phyloP scores from a whole-genome alignment of 2,797 vertebrate species.

The Luscinia luscinia region DNA sequence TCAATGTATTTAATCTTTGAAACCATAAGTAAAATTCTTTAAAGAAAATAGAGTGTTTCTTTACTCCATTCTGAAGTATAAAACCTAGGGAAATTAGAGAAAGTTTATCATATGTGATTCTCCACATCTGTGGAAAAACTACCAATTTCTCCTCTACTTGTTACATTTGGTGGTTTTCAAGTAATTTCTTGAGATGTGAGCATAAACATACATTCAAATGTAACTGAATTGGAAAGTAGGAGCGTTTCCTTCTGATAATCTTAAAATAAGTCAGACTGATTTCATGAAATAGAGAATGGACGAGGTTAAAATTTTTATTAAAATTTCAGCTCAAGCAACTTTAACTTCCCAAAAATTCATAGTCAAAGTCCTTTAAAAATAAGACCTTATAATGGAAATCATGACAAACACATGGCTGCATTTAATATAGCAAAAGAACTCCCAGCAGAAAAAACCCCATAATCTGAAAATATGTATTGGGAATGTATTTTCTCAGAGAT shows the following conservation, averaged over 20 bases:
- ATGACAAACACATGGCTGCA: not conserved
- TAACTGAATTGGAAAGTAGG: not conserved
- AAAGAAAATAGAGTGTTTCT: not conserved
- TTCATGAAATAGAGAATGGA: not conserved
- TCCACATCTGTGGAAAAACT: not conserved
- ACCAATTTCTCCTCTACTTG: not conserved
- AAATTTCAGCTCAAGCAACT: conserved; percentile 3
- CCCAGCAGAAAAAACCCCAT: not conserved
- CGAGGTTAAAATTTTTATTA: not conserved
- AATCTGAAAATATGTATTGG: not conserved
- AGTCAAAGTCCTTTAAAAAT: conserved; percentile 33
- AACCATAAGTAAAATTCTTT: not conserved
- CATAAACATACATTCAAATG: not conserved
- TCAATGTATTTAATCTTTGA: not conserved
- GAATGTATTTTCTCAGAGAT: not conserved
- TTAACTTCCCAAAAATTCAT: conserved; percentile 23
- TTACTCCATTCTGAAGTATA: not conserved
- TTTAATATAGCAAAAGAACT: not conserved
- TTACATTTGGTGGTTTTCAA: not conserved
- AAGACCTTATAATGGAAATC: not conserved
- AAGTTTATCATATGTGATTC: not conserved
- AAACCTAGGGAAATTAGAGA: not conserved
- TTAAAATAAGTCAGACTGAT: not conserved
- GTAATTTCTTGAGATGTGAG: not conserved
- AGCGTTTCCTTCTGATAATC: not conserved